Conservation (phyloP, 2,113 vertebrate species). For the Sturnira hondurensis region DNA sequence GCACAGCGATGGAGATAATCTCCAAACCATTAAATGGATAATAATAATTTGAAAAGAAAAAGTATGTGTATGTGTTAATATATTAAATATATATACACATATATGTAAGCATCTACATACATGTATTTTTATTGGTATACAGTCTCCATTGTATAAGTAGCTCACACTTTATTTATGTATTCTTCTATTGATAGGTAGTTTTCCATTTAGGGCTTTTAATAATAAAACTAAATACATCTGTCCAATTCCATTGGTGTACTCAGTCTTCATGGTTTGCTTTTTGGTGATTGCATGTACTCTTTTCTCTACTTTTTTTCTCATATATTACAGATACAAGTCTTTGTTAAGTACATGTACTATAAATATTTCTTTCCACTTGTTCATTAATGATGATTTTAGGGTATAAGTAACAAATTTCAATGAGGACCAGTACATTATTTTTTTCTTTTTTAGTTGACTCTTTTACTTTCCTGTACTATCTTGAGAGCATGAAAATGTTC, state of each 20-base stretch:
- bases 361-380: neutral
- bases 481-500: neutral
- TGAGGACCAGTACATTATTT: neutral
- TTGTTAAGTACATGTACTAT: neutral
- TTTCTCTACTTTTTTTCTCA: constrained; percentile 1
- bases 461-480: neutral
- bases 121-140: neutral
- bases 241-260: neutral
- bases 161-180: neutral
- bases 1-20: neutral
- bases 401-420: neutral
- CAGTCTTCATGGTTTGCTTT: neutral
- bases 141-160: neutral
- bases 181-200: neutral
- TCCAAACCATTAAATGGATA: neutral
- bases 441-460: neutral
- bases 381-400: neutral
- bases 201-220: neutral
- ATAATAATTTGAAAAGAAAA: neutral
- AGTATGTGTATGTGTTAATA: neutral
- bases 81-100: neutral
- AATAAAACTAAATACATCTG: neutral
- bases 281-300: neutral
- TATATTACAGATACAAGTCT: neutral
- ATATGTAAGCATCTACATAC: neutral